Evolutionary conservation across 2,113 vertebrate species (phyloP), one percentile per base, ranked within the genome.

Genomic region (Dipodomys stephensi): DNA sequence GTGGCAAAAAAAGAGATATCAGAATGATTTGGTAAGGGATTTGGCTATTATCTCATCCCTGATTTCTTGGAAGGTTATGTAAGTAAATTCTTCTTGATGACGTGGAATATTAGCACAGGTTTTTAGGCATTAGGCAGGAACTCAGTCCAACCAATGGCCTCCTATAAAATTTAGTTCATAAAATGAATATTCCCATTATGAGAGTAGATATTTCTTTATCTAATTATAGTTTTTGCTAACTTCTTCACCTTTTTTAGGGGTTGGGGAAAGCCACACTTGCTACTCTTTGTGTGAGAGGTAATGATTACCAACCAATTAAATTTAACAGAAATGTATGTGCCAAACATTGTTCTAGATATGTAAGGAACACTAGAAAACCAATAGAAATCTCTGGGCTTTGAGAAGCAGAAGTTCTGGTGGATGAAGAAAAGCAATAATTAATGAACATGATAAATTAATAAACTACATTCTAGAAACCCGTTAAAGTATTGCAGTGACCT

Each of bases 181-280:
- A 7, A 11, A 67, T 85, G 64, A 71, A 76, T 65, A 77, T 35
- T 93, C 60, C 23, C 3, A 46, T 74, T 80, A 62, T 8, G 82
- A 84, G 65, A 78, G 39, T 80, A 19, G 35, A 49, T 30, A 72
- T 81, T 74, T 74, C 49, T 49, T 95, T 30, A n/a, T 84, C 35
- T 92, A 30, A 72, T 22, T 83, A 79, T 79, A 64, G 23, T 91
- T 28, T 23, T 91, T 25, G 74, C 77, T 87, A 69, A 67, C 53
- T 4, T 23, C 20, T 82, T 95, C 35, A 19, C 27, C 35, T 77
- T 79, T 71, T 53, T 71, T 32, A 39, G 57, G 39, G 53, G 15
- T 57, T 57, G 53, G 49, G 15, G 18, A 90, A 81, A 87, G 22
- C 65, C 49, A 57, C 16, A 83, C 44, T 44, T 83, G 27, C 23